Evolutionary conservation across 2,888 invertebrate species (phyloP).

Genomic region (Nineta flava): DNA sequence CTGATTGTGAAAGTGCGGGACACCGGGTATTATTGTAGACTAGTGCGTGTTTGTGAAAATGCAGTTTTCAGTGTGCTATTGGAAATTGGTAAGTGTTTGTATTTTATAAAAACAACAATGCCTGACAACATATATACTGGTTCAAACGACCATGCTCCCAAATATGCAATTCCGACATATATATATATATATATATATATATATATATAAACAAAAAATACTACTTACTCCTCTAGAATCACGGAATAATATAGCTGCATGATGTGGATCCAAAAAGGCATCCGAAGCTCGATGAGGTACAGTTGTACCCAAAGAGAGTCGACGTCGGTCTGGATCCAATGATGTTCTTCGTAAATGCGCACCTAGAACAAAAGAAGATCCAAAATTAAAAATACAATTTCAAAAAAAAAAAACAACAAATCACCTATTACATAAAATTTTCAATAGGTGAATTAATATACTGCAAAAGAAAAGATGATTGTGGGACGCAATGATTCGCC

Average conservation of each 20-base stretch:
- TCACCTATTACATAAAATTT: not conserved
- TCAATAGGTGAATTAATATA: not conserved
- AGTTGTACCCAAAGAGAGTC: constrained; percentile 59
- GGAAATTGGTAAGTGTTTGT: no score
- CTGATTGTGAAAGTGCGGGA: no score
- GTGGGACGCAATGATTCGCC: no score
- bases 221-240: constrained; percentile 85
- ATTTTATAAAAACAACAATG: no score
- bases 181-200: no score
- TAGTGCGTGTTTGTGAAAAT: no score
- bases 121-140: no score
- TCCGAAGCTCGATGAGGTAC: constrained; percentile 54
- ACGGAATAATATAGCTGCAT: constrained; percentile 79
- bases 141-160: no score
- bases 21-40: no score
- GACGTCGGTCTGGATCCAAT: constrained; percentile 58
- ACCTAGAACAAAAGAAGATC: constrained; percentile 34
- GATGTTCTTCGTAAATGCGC: constrained; percentile 60
- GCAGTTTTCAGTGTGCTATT: no score
- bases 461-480: no score
- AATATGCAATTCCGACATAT: no score
- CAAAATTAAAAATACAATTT: not conserved
- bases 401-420: not conserved
- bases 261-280: constrained; percentile 69
- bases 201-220: not conserved